Evolutionary conservation across 2,888 invertebrate genomes (phyloP).

Genomic region (Acanthacorydalis orientalis): DNA sequence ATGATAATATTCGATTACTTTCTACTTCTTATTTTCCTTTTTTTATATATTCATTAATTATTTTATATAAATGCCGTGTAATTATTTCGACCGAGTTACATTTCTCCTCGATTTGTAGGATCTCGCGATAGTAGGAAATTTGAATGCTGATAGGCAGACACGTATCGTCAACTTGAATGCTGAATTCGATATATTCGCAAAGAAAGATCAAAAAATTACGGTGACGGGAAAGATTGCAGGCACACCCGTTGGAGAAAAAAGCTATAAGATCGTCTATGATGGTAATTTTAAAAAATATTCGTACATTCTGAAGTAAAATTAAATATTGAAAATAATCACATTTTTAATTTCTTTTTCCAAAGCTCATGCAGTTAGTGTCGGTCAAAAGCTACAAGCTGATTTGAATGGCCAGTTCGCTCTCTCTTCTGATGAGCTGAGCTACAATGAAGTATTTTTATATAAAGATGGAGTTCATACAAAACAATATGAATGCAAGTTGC

Average conservation of each 20-base stretch:
- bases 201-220: slow-evolving; percentile 36
- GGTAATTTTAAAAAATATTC: no score
- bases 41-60: no score
- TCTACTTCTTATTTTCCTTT: no score
- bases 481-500: slow-evolving; percentile 16
- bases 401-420: slow-evolving; percentile 7
- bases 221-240: slow-evolving; percentile 19
- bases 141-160: slow-evolving; percentile 24
- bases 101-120: slow-evolving; percentile 24
- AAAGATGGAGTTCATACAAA: slow-evolving; percentile 24
- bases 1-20: no score
- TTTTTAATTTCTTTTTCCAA: no score
- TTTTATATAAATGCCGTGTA: no score
- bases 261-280: slow-evolving; percentile 25
- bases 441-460: slow-evolving; percentile 18
- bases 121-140: slow-evolving; percentile 26
- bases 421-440: slow-evolving; percentile 19
- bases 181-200: slow-evolving; percentile 40
- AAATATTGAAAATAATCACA: no score
- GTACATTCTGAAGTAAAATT: no score
- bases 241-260: slow-evolving; percentile 14
- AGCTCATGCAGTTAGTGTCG: slow-evolving; percentile 29
- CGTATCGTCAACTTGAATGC: slow-evolving; percentile 24
- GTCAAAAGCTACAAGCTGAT: slow-evolving; percentile 18
- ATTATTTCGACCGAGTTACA: no score